Evolutionary conservation across 2,888 invertebrate genomes (phyloP), one percentile per base, ranked within the genome.

Genomic region (Agonopterix arenella): DNA sequence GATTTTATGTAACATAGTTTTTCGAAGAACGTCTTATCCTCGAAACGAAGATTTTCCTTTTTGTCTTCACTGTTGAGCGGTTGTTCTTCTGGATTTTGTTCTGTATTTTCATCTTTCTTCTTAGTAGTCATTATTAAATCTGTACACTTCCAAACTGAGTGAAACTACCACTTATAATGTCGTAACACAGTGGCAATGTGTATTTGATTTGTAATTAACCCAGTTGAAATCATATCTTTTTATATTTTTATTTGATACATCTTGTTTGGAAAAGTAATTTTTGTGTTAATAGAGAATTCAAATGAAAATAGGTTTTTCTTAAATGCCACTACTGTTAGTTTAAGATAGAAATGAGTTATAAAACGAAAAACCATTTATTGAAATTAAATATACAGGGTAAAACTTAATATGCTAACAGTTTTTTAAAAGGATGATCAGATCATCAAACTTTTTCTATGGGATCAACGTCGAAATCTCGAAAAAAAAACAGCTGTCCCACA

Each of bases 1-100:
- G 76, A 74, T 58, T 84, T 85, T 44, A 93, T 62, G 57, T 89
- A 89, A 50, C 77, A 73, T 68, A 90, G 80, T 65, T 91, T 92
- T 60, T 91, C 83, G 10, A 72, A 67, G 53, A 90, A 80, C 7
- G 78, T 84, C 84, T 90, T 90, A 1, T 85, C 74, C 54, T 81
- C 60, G 38, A 58, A 53, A 43, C 61, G 56, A 40, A 58, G 42
- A 48, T 59, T 59, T 47, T 13, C 10, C 8, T 2, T 44, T 40
- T 58, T 50, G 38, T 49, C 51, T 53, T 64, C 60, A 38, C 73
- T 66, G 41, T 73, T 68, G 10, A 84, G 57, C 5, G 78, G 77
- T 54, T 78, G 55, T 57, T 80, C 79, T 70, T 83, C 84, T 41
- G 62, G 5, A 28, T 5, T 28, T 28, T 28, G 62, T 46, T 48